Conservation (phyloP, 2,888 invertebrate genomes). For the Ichneumon xanthorius region DNA sequence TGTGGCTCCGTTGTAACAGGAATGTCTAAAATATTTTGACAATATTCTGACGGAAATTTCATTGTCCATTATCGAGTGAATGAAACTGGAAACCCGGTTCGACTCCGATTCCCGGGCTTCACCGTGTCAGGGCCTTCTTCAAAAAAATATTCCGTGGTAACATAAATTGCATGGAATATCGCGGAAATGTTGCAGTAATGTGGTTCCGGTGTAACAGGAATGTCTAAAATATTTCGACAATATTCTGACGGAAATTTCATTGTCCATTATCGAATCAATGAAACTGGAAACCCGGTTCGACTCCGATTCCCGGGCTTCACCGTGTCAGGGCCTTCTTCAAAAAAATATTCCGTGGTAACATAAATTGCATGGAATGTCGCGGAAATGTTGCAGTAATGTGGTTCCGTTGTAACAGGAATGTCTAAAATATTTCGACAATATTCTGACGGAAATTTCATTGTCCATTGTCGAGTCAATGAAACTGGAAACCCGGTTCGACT, state of each 20-base stretch:
- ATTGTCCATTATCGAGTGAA: no score
- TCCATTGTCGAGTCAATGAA: slow-evolving; percentile 5
- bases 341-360: slow-evolving; percentile 24
- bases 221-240: neutral
- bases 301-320: neutral
- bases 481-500: neutral
- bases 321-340: neutral
- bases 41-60: no score
- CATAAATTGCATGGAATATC: no score
- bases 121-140: no score
- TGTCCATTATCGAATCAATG: slow-evolving; percentile 1
- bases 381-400: no score
- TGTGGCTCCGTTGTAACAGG: no score
- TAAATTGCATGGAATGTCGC: no score
- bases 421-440: neutral
- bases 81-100: no score
- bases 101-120: no score
- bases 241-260: neutral
- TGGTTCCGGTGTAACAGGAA: no score
- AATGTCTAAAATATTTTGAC: no score
- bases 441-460: neutral
- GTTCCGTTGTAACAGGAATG: neutral
- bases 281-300: neutral
- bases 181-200: no score
- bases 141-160: neutral